Evolutionary conservation across 2,888 invertebrate genomes (phyloP), one percentile per base, ranked within the genome.

Genomic region (Nezara viridula): DNA sequence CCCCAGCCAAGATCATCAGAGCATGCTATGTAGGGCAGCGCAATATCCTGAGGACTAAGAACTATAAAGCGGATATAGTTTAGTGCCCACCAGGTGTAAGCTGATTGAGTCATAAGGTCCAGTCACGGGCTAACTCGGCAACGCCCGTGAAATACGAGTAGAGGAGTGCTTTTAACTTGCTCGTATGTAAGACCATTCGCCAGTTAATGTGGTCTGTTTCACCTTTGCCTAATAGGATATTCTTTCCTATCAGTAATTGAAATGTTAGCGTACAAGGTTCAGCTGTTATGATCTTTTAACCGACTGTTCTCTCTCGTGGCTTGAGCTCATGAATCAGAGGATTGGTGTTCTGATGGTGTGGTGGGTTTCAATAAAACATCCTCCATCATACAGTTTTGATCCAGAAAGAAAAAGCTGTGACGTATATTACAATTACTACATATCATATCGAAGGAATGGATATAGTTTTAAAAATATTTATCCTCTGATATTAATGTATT

Each of bases 141-240:
- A 81, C 40, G 81, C 44, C 81, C 81, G 81, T 81, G 81, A 81
- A 81, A 81, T 81, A 81, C 37, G 66, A 73, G 19, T 73, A 37
- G 66, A 32, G 66, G 37, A 73, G 66, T 73, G 66, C 66, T 73
- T 73, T 73, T 7, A 73, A 73, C 27, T 73, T 37, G 66, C 32
- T 73, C 66, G 66, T 73, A 73, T 73, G 66, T 37, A 37, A 73
- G 37, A 37, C n/a, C n/a, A 81, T 81, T 47, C 81, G 12, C 10
- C 81, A 24, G 81, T 47, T 81, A 81, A 47, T 47, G 44, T 12
- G 14, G 44, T 5, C 40, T 81, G 44, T 47, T 44, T 81, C 44
- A 81, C 81, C 44, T 81, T 81, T 81, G 44, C 19, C 81, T 81
- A 81, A 81, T 81, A 44, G 81, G 81, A 40, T 81, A 81, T 81